Conservation (phyloP, 30 jellyfish, hydroid and myxozoan species). For the Hydractinia echinata region DNA sequence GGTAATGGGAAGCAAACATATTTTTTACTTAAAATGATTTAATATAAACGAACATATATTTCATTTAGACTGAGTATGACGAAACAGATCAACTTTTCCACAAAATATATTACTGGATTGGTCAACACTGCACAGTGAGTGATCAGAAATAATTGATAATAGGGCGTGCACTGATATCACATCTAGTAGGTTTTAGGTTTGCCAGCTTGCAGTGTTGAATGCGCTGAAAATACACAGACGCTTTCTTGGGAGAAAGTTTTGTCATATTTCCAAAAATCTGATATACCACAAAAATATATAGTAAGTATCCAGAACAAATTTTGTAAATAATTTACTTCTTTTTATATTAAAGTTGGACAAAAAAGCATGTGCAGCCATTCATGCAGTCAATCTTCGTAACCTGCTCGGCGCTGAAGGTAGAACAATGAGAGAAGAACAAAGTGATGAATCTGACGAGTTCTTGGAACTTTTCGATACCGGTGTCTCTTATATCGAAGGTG, state of each 20-base stretch:
- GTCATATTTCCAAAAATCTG: too few relatives aligned
- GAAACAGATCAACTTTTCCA: constrained; percentile 77
- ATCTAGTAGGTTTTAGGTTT: too few relatives aligned
- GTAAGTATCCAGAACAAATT: neutral
- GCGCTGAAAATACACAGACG: too few relatives aligned
- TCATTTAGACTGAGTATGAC: constrained; percentile 57
- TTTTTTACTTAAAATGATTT: neutral
- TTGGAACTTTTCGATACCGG: constrained; percentile 62
- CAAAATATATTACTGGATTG: constrained; percentile 94
- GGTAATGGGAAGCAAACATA: neutral
- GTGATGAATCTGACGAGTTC: constrained; percentile 94
- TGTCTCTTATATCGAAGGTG: constrained; percentile 98
- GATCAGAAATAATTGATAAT: neutral
- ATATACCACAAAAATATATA: too few relatives aligned
- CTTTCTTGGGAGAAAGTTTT: neutral
- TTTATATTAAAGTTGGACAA: constrained; percentile 70
- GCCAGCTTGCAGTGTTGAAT: too few relatives aligned
- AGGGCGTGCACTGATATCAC: neutral
- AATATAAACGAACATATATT: neutral
- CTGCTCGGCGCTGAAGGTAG: constrained; percentile 98
- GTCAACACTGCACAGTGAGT: constrained; percentile 95
- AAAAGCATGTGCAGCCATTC: constrained; percentile 98
- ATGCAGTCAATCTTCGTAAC: constrained; percentile 97
- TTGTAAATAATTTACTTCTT: neutral
- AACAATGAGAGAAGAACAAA: constrained; percentile 98